These are phyloP conservation scores for Squalus acanthias DNA, from an alignment of 2,797 vertebrate species.

Conservation along the genomic window DNA sequence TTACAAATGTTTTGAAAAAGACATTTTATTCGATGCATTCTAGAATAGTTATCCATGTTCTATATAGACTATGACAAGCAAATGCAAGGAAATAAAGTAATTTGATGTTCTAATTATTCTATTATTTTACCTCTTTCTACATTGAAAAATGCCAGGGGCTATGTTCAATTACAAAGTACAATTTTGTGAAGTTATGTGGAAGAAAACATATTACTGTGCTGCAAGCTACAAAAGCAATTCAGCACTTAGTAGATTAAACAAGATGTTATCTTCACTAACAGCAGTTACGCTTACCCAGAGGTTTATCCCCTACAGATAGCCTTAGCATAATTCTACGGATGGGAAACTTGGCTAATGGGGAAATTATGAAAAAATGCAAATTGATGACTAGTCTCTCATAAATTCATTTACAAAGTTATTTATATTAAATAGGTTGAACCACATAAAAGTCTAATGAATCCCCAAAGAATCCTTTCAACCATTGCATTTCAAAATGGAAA, in stretches of 20 bases:
- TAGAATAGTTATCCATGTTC: not conserved
- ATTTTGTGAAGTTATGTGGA: constrained; percentile 19
- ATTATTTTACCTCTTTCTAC: constrained; percentile 13
- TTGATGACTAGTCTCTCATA: constrained; percentile 14
- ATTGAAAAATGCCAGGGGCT: constrained; percentile 25
- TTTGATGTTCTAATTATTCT: constrained; percentile 36
- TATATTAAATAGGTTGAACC: constrained; percentile 34
- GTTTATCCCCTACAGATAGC: not conserved
- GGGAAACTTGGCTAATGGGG: constrained; percentile 24
- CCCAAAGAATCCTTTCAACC: constrained; percentile 7
- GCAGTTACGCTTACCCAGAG: constrained; percentile 3
- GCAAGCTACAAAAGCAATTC: constrained; percentile 37
- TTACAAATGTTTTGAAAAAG: not conserved
- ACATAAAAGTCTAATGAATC: constrained; percentile 28
- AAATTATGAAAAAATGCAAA: constrained; percentile 35
- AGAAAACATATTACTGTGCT: constrained; percentile 23
- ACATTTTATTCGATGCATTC: not conserved
- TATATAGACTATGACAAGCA: not conserved
- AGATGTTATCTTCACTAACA: constrained; percentile 22
- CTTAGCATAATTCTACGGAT: constrained; percentile 8
- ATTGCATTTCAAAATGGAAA: not conserved
- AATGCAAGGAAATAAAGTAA: constrained; percentile 15
- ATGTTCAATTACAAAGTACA: constrained; percentile 23
- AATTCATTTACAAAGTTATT: constrained; percentile 29
- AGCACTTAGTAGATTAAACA: constrained; percentile 28